A percentile compares a stretch with the other conserved stretches of the same genome.
phyloP scores from a whole-genome alignment of 2,113 vertebrate genomes.

The Spea bombifrons region DNA sequence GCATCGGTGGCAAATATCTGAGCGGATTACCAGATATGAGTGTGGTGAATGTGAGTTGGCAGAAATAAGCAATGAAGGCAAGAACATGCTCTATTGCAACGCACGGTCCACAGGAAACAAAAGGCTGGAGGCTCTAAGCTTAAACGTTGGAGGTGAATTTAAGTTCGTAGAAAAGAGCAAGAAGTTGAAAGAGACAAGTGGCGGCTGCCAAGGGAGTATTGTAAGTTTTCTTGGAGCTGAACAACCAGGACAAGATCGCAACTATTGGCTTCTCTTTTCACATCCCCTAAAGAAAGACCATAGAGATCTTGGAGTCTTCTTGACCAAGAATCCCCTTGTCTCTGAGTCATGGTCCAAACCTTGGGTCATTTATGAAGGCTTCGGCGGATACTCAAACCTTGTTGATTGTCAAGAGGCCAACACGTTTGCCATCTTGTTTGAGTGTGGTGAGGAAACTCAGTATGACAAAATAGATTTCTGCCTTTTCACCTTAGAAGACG shows the following conservation, averaged over 20 bases:
- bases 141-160: conserved; percentile 66
- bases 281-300: conserved; percentile 75
- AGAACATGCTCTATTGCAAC: conserved; percentile 79
- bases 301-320: conserved; percentile 76
- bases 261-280: conserved; percentile 80
- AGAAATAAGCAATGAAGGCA: conserved; percentile 63
- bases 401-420: conserved; percentile 63
- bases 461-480: conserved; percentile 65
- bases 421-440: conserved; percentile 80
- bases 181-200: conserved; percentile 65
- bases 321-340: conserved; percentile 72
- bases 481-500: conserved; percentile 54
- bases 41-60: conserved; percentile 82
- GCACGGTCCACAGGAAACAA: conserved; percentile 64
- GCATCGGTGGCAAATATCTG: conserved; percentile 68
- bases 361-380: conserved; percentile 73
- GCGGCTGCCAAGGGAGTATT: conserved; percentile 87
- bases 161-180: conserved; percentile 54
- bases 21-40: conserved; percentile 57
- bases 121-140: conserved; percentile 76
- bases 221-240: conserved; percentile 66
- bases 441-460: conserved; percentile 65
- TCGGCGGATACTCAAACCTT: conserved; percentile 87
- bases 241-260: not conserved
- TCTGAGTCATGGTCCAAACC: conserved; percentile 67